These are phyloP conservation scores for Cryptocheilus praepositus DNA, from an alignment of 2,888 invertebrate genomes.

Conservation along the genomic window DNA sequence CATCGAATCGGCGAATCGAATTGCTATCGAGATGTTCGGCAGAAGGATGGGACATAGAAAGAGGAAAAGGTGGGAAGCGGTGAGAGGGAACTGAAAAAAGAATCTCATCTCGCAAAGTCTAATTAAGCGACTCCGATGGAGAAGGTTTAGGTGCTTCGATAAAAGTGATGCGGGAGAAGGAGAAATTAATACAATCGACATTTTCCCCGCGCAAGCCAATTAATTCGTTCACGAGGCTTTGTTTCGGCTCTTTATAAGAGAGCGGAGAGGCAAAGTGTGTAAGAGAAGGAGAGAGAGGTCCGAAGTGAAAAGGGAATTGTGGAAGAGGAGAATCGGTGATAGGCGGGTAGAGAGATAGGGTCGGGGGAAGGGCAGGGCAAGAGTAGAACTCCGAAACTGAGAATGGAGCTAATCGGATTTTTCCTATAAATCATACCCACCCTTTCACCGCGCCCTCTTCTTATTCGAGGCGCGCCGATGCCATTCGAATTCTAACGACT, in stretches of 20 bases:
- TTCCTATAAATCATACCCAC: conserved; percentile 49
- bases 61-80: conserved; percentile 3
- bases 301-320: conserved; percentile 15
- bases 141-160: not conserved
- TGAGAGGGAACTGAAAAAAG: conserved; percentile 23
- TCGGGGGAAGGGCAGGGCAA: conserved; percentile 11
- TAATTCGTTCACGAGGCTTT: conserved; percentile 38
- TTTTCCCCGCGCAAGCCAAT: conserved; percentile 47
- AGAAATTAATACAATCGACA: conserved; percentile 43
- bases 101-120: conserved; percentile 35
- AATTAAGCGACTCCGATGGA: conserved; percentile 43
- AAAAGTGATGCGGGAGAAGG: conserved; percentile 13
- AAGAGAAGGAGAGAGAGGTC: not conserved
- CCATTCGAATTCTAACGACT: conserved; percentile 37
- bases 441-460: conserved; percentile 22
- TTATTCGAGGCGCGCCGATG: no score
- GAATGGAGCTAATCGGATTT: conserved; percentile 49
- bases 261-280: conserved; percentile 3
- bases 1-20: conserved; percentile 50
- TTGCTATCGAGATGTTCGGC: conserved; percentile 37
- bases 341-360: conserved; percentile 12
- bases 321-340: conserved; percentile 7
- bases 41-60: conserved; percentile 21
- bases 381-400: conserved; percentile 10
- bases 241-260: not conserved